Percentiles rank a stretch among this genome's conserved stretches.
Evolutionary conservation across 1,140 invertebrate genomes (phyloP).

Genomic region (Yoshiicerus persimilis): DNA sequence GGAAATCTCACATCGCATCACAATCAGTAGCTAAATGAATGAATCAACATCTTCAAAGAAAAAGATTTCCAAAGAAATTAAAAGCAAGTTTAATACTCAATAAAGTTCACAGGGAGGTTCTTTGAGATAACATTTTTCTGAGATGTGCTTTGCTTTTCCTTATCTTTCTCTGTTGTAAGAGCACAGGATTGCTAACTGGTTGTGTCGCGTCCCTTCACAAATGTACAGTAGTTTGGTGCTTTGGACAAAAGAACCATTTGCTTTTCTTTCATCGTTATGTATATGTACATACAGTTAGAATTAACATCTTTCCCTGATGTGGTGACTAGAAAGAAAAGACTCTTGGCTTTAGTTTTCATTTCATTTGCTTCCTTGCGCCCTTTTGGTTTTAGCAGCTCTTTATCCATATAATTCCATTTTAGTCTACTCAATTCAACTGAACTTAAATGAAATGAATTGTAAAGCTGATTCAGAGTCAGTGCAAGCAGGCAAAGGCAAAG

Average conservation of each 20-base stretch:
- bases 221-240: no score
- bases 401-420: constrained; percentile 15
- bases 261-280: neutral
- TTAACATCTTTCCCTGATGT: constrained; percentile 5
- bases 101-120: neutral
- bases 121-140: neutral
- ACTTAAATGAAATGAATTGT: constrained; percentile 1
- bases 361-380: neutral
- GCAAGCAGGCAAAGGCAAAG: no score
- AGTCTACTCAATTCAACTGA: neutral
- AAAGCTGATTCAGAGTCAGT: neutral
- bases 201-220: neutral
- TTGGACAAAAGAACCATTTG: neutral
- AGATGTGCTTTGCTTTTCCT: neutral
- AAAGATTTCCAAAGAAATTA: neutral
- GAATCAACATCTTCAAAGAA: neutral
- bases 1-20: neutral
- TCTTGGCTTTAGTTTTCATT: constrained; percentile 13
- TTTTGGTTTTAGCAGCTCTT: neutral
- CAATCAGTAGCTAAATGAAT: constrained; percentile 8
- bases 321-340: neutral
- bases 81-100: neutral
- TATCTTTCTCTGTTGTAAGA: neutral
- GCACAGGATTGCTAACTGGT: neutral
- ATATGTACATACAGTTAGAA: neutral